phyloP scores from a whole-genome alignment of 2,113 vertebrate genomes.

The Clarias macrocephalus region DNA sequence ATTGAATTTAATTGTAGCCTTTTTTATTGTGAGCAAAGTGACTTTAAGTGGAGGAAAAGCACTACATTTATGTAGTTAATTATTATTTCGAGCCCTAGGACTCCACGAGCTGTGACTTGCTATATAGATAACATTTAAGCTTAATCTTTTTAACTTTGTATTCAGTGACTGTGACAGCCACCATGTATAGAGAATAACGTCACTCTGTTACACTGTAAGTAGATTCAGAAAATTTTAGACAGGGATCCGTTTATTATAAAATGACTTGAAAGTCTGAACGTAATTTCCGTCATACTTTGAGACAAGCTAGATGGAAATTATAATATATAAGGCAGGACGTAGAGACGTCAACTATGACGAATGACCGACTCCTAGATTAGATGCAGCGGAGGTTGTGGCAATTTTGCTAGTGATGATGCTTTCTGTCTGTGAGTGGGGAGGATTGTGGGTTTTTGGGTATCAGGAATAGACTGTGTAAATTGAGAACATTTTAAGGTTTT shows the following conservation, averaged over 20 bases:
- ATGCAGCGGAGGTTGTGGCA: neutral
- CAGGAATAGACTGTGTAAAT: neutral
- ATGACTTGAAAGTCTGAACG: neutral
- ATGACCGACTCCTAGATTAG: neutral
- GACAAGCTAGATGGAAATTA: neutral
- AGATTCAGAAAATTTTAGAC: neutral
- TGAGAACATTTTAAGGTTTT: constrained; percentile 25
- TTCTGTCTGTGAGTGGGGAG: neutral
- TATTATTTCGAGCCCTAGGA: too few species aligned
- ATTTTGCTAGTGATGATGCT: neutral
- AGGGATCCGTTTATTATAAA: neutral
- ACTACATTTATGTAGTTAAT: too few species aligned
- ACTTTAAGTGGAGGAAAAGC: too few species aligned
- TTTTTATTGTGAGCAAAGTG: too few species aligned
- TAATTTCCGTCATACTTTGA: neutral
- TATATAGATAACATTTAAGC: too few species aligned
- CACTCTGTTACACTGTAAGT: neutral
- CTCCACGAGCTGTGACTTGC: too few species aligned
- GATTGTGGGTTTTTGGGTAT: neutral
- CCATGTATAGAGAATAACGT: too few species aligned
- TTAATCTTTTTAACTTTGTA: too few species aligned
- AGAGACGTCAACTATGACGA: too few species aligned
- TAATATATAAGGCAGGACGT: neutral
- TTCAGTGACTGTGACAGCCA: too few species aligned
- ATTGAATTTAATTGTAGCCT: too few species aligned